A percentile compares a stretch with the other conserved stretches of the same genome.
Conservation (phyloP, 2,113 vertebrate genomes). For the Limanda limanda region DNA sequence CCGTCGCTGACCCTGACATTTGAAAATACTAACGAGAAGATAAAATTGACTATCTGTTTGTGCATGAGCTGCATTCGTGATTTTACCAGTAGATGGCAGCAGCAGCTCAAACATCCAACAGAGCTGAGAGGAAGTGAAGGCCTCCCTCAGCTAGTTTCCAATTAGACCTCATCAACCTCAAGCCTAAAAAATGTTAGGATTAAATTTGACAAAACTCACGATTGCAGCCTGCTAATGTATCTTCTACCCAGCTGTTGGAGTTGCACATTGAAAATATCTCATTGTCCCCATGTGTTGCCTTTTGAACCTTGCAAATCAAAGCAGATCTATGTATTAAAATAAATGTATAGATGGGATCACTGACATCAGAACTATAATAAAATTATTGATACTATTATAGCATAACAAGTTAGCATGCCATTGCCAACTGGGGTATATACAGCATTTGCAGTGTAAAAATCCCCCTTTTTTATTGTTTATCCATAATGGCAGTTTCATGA, state of each 20-base stretch:
- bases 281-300: background rate
- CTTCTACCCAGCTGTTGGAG: background rate
- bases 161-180: conserved; percentile 11
- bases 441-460: too few species aligned
- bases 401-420: too few species aligned
- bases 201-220: conserved; percentile 10
- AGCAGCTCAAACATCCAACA: conserved; percentile 17
- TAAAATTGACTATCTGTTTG: background rate
- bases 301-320: conserved; percentile 12
- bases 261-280: conserved; percentile 9
- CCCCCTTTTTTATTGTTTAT: too few species aligned
- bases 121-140: background rate
- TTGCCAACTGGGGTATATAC: too few species aligned
- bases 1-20: background rate
- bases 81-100: conserved; percentile 62
- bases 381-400: too few species aligned
- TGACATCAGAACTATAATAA: too few species aligned
- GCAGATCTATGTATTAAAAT: conserved; percentile 6
- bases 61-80: background rate
- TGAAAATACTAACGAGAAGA: background rate
- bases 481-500: too few species aligned
- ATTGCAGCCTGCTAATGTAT: background rate
- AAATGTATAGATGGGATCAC: too few species aligned
- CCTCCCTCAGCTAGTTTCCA: background rate
- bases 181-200: conserved; percentile 12